Base-by-base conservation (phyloP, 2,888 invertebrate species). In the Brachynemurus nebulosus region DNA sequence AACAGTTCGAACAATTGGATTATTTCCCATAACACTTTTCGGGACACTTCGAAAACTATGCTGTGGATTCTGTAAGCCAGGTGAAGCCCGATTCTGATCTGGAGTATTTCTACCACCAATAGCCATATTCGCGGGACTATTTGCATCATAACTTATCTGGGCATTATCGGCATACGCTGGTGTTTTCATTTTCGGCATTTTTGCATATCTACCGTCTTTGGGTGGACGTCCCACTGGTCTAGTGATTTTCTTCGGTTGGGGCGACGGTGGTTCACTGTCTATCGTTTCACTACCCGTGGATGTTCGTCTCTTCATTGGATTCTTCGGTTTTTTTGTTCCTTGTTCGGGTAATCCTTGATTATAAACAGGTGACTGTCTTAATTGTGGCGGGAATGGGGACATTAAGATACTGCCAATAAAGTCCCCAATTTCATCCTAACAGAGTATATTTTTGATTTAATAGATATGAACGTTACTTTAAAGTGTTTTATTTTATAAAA, bases 371-470 rank as follows among this genome's bases (percentile, higher is more conserved):
- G 61, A 61, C 45, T 63, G 60, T 44, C 70, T 57, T 21, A 70
- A 52, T 34, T 71, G 70, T 1, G 77, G 66, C 1, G 77, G 78
- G 59, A 72, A 73, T 1, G 72, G 70, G 35, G 70, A 71, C 23
- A 71, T 51, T 35, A 78, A 59, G 14, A 76, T 68, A 40, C 69
- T 72, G 45, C 72, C 74, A 1, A 78, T 63, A 55, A 78, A 80
- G 51, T 80, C 78, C 2, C 71, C 74, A 4, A 79, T 66, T 59
- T 80, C 80, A 54, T 80, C 78, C 74, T 74, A 42, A 44, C 57
- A 57, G 46, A 44, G 30, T 42, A 5, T 3, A 4, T 27, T 30
- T 17, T 36, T 25, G 27, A 25, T 9, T 9, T 9, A 33, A 33
- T 6, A 33, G 5, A 33, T 14, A 33, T 14, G 16, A 6, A 33